Evolutionary conservation across 2,888 invertebrate species (phyloP), one percentile per base, ranked within the genome.

Genomic region (Dicyrtoma fusca): DNA sequence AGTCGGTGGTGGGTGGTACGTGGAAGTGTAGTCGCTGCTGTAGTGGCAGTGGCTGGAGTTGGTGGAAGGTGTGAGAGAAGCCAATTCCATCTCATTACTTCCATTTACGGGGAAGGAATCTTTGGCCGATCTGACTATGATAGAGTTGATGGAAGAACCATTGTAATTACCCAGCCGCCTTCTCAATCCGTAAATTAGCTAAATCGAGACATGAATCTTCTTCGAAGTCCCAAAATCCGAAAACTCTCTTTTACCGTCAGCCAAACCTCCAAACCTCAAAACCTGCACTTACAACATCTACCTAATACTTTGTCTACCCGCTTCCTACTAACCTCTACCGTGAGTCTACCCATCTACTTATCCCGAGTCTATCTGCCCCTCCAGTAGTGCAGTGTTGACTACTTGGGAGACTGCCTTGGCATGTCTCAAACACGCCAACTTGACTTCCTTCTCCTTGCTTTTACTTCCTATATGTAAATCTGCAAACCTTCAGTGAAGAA

Each of bases 21-120:
- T 49, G 49, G 14, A 49, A 14, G 17, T 49, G 17, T 11, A 49
- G 14, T 44, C n/a, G 34, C 8, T 34, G 34, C n/a, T 34, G 34
- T 34, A 34, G 34, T 34, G 34, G 34, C 34, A 64, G 61, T 66
- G 70, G 45, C 23, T 23, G 61, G 65, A 72, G 65, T 44, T 72
- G 66, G 47, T 26, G 34, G 19, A 44, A 63, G 71, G 68, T 57
- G 49, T 21, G 51, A 53, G 51, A 44, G 65, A 42, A 77, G 75
- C 72, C 75, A 76, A 77, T 77, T 77, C 77, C 76, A 74, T 76
- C 78, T 76, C 78, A 78, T 78, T 78, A 78, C 78, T 75, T 75
- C 74, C 76, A 78, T 78, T 76, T 75, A 78, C 73, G 62, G 74
- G 71, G 76, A 53, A 62, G 42, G 71, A 64, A 64, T 64, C 55